Evolutionary conservation across 2,113 vertebrate species (phyloP).

Genomic region (Leptobrachium ailaonicum): DNA sequence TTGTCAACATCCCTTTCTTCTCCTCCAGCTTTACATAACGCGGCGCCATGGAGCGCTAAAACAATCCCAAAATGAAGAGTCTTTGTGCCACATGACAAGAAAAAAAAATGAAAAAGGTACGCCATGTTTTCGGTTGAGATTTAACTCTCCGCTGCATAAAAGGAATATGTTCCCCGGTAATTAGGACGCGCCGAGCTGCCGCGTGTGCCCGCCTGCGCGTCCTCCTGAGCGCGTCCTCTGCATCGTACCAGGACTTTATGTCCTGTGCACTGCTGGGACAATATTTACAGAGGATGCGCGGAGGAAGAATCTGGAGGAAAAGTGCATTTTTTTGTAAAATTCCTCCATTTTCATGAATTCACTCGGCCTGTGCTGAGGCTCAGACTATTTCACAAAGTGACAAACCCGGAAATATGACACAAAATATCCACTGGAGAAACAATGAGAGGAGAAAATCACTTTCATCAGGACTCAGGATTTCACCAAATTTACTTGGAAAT

Average conservation of each 20-base stretch:
- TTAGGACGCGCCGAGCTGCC: neutral
- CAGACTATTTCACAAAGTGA: too few relatives aligned
- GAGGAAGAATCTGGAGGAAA: too few relatives aligned
- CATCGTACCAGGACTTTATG: neutral
- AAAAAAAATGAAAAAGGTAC: neutral
- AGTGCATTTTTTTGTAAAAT: too few relatives aligned
- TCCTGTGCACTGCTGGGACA: neutral
- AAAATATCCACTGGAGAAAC: too few relatives aligned
- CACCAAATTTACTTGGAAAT: too few relatives aligned
- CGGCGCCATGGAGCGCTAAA: neutral
- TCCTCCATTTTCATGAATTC: too few relatives aligned
- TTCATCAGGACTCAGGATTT: too few relatives aligned
- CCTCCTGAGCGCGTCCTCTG: too few relatives aligned
- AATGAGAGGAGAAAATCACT: too few relatives aligned
- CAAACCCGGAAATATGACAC: too few relatives aligned
- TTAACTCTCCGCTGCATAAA: slow-evolving; percentile 15
- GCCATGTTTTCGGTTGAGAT: slow-evolving; percentile 21
- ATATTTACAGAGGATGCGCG: slow-evolving; percentile 4
- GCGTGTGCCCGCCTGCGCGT: neutral
- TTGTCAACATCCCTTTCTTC: slow-evolving; percentile 1
- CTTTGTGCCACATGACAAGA: slow-evolving; percentile 10
- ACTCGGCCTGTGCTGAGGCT: too few relatives aligned
- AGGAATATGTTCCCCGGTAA: slow-evolving; percentile 14
- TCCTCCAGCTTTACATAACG: slow-evolving; percentile 1
- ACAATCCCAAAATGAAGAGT: neutral